phyloP scores from a whole-genome alignment of 2,888 invertebrate species.

The Pseudococcus longispinus region DNA sequence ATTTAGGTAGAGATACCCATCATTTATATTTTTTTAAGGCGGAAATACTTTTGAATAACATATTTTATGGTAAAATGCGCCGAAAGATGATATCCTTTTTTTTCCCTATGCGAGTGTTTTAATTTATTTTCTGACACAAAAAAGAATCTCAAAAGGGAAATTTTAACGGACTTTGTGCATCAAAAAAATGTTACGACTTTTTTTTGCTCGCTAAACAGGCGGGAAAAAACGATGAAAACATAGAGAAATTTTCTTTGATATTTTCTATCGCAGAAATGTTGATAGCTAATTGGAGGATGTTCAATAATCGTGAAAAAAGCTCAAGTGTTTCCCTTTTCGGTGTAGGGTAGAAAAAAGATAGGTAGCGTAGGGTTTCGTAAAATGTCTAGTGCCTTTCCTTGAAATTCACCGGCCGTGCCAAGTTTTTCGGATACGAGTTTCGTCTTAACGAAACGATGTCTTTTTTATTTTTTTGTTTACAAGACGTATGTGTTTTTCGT shows the following conservation, averaged over 20 bases:
- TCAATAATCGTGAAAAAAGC: constrained; percentile 29
- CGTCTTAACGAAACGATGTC: not conserved
- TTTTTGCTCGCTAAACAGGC: not conserved
- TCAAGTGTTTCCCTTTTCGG: constrained; percentile 17
- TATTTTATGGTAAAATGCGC: not conserved
- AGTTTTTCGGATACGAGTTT: not conserved
- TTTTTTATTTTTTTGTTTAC: not conserved
- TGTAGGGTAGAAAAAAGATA: constrained; percentile 2
- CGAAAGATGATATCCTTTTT: not conserved
- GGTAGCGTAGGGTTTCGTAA: constrained; percentile 9
- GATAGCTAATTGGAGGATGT: constrained; percentile 39
- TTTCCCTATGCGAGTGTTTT: not conserved
- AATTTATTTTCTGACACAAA: constrained; percentile 28
- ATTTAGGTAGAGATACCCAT: not conserved
- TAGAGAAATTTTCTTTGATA: constrained; percentile 29
- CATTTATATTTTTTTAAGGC: not conserved
- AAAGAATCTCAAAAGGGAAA: constrained; percentile 6
- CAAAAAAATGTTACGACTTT: not conserved
- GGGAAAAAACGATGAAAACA: not conserved
- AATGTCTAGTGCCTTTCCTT: not conserved
- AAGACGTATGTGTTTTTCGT: not conserved
- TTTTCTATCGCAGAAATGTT: constrained; percentile 1
- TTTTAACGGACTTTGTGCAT: not conserved
- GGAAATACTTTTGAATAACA: not conserved
- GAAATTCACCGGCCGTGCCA: constrained; percentile 11